Evolutionary conservation across 2,888 invertebrate species (phyloP), one percentile per base, ranked within the genome.

Genomic region (Ectemnius cavifrons): DNA sequence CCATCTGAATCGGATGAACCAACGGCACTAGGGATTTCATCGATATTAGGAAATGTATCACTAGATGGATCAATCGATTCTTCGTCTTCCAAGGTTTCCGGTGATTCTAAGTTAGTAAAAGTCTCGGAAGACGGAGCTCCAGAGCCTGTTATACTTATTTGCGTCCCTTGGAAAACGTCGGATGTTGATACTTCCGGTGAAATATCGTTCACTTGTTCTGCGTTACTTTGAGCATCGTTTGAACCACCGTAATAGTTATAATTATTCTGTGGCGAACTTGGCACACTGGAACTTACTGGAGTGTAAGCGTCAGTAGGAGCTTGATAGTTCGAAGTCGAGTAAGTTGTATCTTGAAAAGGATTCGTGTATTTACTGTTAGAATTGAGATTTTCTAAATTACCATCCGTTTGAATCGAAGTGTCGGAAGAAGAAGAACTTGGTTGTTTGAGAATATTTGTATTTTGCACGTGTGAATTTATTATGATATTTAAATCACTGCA

Each of bases 401-500:
- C 28, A 4, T 11, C 4, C 5, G n/a, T 6, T 52, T 56, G 13
- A 8, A n/a, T 52, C 4, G 37, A 46, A 4, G 14, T 27, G 2
- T 11, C 2, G 0, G n/a, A 0, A 0, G 77, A 45, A 0, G 77
- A 8, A 0, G 52, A 8, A 2, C 69, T 67, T 83, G 60, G 14
- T 6, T 86, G 83, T 18, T 91, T 88, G 70, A 89, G 82, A 28
- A 92, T 91, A 74, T 93, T 93, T 73, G 93, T 93, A 80, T 94
- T 94, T 56, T 94, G 91, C 2, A 94, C 92, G 83, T 95, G 94
- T 0, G 95, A 94, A 79, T 95, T 95, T 2, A 95, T 93, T 16
- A 94, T 93, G 70, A 95, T 93, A 85, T 94, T 95, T 73, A 95
- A 90, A 90, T 95, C 95, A 0, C 94, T 94, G 82, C 95, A 95